phyloP scores from a whole-genome alignment of 2,888 invertebrate genomes.

The Metalampra italica region DNA sequence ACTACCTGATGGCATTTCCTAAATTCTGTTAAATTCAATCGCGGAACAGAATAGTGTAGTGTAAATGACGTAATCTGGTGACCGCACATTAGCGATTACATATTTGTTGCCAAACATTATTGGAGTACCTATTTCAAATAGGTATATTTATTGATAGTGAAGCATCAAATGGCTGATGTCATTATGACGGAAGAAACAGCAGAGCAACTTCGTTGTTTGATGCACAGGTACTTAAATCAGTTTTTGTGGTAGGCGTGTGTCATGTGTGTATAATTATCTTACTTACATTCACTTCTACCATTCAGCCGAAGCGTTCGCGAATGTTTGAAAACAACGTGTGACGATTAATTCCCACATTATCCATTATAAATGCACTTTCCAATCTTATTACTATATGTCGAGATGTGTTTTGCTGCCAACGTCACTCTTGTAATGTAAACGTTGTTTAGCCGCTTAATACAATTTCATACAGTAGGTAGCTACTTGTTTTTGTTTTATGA shows the following conservation, averaged over 20 bases:
- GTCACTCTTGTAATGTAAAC: too few species aligned
- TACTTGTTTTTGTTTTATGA: too few species aligned
- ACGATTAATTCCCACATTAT: conserved; percentile 26
- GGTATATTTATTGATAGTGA: conserved; percentile 14
- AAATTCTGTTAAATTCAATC: conserved; percentile 2
- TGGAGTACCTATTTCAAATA: conserved; percentile 6
- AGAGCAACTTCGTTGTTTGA: conserved; percentile 41
- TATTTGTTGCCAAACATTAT: not conserved
- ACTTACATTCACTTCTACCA: not conserved
- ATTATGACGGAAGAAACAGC: conserved; percentile 41
- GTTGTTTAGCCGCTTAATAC: too few species aligned
- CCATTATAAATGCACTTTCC: conserved; percentile 31
- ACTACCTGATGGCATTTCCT: not conserved
- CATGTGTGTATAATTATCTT: not conserved
- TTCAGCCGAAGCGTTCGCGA: not conserved
- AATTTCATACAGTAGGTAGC: too few species aligned
- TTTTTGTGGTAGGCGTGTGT: not conserved
- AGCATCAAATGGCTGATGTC: conserved; percentile 17
- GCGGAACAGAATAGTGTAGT: not conserved
- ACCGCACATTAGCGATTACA: not conserved
- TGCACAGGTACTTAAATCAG: conserved; percentile 38
- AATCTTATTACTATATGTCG: conserved; percentile 12
- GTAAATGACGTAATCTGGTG: not conserved
- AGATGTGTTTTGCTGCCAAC: not conserved
- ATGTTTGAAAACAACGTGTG: conserved; percentile 19